A percentile compares a stretch with the other conserved stretches of the same genome.
Conservation (phyloP, 1,140 invertebrate genomes). For the Physella acuta region DNA sequence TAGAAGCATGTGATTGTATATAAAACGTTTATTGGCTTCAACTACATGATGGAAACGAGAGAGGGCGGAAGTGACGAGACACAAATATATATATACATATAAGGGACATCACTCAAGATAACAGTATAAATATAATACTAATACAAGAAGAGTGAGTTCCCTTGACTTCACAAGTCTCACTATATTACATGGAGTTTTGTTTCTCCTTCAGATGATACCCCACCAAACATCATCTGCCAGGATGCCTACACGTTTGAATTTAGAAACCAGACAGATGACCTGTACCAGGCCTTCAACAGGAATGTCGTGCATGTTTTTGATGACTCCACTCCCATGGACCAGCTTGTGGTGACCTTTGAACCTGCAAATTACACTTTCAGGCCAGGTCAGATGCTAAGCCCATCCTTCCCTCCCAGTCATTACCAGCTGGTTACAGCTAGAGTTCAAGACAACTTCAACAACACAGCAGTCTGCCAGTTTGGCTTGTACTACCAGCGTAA, state of each 20-base stretch:
- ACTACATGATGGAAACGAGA: too few relatives aligned
- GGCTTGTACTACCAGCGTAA: slow-evolving; percentile 2
- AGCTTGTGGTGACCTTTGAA: slow-evolving; percentile 1
- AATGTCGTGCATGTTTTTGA: not conserved
- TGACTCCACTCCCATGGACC: not conserved
- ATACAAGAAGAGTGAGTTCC: too few relatives aligned
- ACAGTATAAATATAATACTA: too few relatives aligned
- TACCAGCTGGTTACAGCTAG: not conserved
- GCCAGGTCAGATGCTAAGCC: not conserved
- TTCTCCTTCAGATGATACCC: slow-evolving; percentile 3
- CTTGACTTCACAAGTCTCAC: too few relatives aligned
- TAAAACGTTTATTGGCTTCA: too few relatives aligned
- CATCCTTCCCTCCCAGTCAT: not conserved
- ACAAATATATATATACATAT: too few relatives aligned
- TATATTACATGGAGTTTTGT: not conserved
- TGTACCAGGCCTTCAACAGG: not conserved
- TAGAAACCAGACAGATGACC: not conserved
- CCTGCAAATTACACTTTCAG: not conserved
- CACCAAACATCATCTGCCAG: slow-evolving; percentile 9
- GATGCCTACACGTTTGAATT: not conserved
- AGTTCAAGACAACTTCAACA: not conserved
- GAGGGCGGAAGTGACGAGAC: too few relatives aligned
- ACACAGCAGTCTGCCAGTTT: slow-evolving; percentile 7
- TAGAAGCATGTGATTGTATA: too few relatives aligned
- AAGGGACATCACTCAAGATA: too few relatives aligned